Percentiles rank a stretch among this genome's conserved stretches.
Evolutionary conservation across 2,888 invertebrate genomes (phyloP).

Genomic region (Brachylomia viminalis): DNA sequence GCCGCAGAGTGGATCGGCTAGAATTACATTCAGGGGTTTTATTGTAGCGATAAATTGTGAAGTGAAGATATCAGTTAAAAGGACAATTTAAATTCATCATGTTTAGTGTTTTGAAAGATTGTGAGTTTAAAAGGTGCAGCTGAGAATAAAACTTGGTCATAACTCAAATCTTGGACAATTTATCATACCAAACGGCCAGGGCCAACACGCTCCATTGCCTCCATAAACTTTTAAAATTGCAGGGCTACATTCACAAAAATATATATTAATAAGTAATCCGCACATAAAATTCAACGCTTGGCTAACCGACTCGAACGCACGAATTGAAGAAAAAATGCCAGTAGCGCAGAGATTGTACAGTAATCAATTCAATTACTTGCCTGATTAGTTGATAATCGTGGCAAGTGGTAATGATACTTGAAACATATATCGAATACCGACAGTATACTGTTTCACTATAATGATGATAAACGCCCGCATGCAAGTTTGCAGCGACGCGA

Average conservation of each 20-base stretch:
- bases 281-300: conserved; percentile 22
- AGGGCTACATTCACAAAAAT: conserved; percentile 19
- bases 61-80: conserved; percentile 22
- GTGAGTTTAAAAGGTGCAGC: conserved; percentile 19
- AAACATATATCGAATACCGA: conserved; percentile 56
- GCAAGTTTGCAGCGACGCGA: conserved; percentile 19
- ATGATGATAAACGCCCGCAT: conserved; percentile 55
- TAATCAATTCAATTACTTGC: conserved; percentile 60
- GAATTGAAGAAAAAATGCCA: conserved; percentile 46
- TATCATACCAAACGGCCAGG: conserved; percentile 41
- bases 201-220: conserved; percentile 30
- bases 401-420: conserved; percentile 56
- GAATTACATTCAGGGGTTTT: conserved; percentile 18
- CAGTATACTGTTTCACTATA: conserved; percentile 57
- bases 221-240: conserved; percentile 43
- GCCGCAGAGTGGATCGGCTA: conserved; percentile 14
- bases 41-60: conserved; percentile 20
- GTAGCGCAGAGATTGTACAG: conserved; percentile 28
- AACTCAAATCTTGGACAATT: conserved; percentile 50
- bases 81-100: conserved; percentile 22
- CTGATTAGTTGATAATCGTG: conserved; percentile 59
- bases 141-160: conserved; percentile 35
- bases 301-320: conserved; percentile 16
- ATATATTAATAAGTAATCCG: conserved; percentile 7
- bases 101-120: conserved; percentile 23